Evolutionary conservation across 1,140 invertebrate species (phyloP), one percentile per base, ranked within the genome.

Genomic region (Harlomillsia oculata): DNA sequence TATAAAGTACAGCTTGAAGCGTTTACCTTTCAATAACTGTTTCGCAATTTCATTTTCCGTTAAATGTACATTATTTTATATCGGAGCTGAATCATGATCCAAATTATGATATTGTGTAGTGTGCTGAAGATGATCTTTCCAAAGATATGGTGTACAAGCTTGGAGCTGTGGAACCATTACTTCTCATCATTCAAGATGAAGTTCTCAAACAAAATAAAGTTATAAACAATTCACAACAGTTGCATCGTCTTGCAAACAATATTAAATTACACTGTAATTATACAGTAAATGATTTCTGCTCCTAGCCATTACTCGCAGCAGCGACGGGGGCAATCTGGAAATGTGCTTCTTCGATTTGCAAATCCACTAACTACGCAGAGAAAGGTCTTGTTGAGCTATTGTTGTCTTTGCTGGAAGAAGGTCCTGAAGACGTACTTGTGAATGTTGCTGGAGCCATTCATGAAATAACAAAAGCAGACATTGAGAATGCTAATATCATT

Each of bases 311-410:
- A 2, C 68, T 96, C 57, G 83, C 84, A 2, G 88, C 90, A 0
- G 85, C 89, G 1, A 92, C 87, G 3, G 92, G 91, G 0, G 89
- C 89, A 23, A 82, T 97, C 53, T 95, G 91, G 90, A 93, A 93
- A 74, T 91, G 89, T 68, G 84, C 89, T 3, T 82, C 82, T 20
- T 40, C 52, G 5, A 65, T 65, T 43, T 65, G 57, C 29, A 28
- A 46, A 28, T 37, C 39, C 8, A 45, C 23, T 9, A n/a, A 30
- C 8, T 60, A 62, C 25, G 32, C 56, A 5, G 51, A 53, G 18
- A 57, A 58, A 32, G 64, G 60, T 1, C n/a, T 65, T 5, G 57
- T 62, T 0, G 60, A 62, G n/a, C 9, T 65, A 2, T 36, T 65
- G 0, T 45, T 46, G 1, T 34, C 49, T 6, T 37, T 65, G 0